phyloP scores from a whole-genome alignment of 2,113 vertebrate genomes.

The Hypomesus transpacificus region DNA sequence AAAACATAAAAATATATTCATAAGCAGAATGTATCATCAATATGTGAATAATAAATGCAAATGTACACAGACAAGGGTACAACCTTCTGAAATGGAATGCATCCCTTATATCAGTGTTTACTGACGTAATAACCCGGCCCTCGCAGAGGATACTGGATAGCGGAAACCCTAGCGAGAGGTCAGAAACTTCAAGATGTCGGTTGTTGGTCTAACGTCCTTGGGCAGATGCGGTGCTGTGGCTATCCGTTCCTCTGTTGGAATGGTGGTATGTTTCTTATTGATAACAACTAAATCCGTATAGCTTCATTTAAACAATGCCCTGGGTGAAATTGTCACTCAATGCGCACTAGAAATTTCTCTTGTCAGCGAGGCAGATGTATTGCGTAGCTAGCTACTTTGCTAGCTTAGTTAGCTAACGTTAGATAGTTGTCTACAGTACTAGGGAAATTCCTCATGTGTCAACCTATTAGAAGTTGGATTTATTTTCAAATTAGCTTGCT shows the following conservation, averaged over 20 bases:
- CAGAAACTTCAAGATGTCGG: conserved; percentile 61
- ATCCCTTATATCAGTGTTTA: not conserved
- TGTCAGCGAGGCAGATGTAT: no score
- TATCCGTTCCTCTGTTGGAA: conserved; percentile 37
- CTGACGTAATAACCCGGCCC: not conserved
- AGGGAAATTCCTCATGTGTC: no score
- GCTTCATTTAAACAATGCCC: not conserved
- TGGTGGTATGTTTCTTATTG: conserved; percentile 40
- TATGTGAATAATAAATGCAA: no score
- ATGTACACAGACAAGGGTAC: no score
- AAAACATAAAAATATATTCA: no score
- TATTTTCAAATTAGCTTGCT: no score
- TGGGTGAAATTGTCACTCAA: no score
- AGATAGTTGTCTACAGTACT: no score
- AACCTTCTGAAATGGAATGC: no score
- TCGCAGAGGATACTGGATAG: not conserved
- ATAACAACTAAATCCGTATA: not conserved
- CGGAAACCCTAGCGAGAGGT: conserved; percentile 26
- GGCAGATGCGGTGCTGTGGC: conserved; percentile 48
- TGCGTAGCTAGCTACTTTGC: not conserved
- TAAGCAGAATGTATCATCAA: no score
- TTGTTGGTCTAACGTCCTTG: conserved; percentile 62
- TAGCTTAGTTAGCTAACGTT: not conserved
- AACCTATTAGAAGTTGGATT: no score
- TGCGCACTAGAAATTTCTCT: no score